These are phyloP conservation scores for Drosophila orosa DNA, from an alignment of 1,140 invertebrate genomes.

Conservation along the genomic window DNA sequence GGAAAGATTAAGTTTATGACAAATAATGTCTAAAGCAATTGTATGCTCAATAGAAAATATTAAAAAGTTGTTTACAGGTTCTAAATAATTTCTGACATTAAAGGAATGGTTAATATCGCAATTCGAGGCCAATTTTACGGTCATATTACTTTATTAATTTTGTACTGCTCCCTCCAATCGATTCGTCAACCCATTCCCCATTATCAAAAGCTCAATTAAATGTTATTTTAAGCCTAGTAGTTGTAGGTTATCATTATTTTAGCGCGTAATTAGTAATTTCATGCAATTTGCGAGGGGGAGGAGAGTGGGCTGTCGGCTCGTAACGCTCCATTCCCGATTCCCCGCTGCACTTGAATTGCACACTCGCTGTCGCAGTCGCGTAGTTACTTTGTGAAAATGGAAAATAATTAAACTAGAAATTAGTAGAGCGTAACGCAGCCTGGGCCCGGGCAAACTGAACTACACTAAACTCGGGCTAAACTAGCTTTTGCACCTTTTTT, in stretches of 20 bases:
- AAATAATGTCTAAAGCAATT: not conserved
- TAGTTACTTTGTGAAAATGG: conserved; percentile 78
- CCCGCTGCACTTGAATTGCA: conserved; percentile 70
- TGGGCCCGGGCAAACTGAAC: conserved; percentile 17
- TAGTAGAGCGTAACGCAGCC: conserved; percentile 73
- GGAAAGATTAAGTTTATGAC: conserved; percentile 1
- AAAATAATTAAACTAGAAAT: conserved; percentile 80
- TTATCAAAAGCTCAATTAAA: conserved; percentile 47
- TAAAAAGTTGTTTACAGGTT: not conserved
- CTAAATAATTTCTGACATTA: not conserved
- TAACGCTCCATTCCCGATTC: conserved; percentile 63
- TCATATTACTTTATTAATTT: conserved; percentile 1
- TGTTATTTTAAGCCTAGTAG: conserved; percentile 41
- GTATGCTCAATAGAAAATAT: not conserved
- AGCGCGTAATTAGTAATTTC: conserved; percentile 72
- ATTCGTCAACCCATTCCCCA: not conserved
- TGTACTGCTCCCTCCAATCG: not conserved
- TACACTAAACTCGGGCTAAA: conserved; percentile 30
- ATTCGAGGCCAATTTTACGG: not conserved
- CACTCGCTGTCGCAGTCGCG: conserved; percentile 50
- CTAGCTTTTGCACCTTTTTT: conserved; percentile 49
- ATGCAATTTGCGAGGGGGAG: conserved; percentile 45
- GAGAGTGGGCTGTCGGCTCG: conserved; percentile 3
- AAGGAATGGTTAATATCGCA: not conserved
- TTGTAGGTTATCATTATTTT: conserved; percentile 55